These are phyloP conservation scores for Polypedilum pembai DNA, from an alignment of 1,140 invertebrate genomes.

Conservation along the genomic window DNA sequence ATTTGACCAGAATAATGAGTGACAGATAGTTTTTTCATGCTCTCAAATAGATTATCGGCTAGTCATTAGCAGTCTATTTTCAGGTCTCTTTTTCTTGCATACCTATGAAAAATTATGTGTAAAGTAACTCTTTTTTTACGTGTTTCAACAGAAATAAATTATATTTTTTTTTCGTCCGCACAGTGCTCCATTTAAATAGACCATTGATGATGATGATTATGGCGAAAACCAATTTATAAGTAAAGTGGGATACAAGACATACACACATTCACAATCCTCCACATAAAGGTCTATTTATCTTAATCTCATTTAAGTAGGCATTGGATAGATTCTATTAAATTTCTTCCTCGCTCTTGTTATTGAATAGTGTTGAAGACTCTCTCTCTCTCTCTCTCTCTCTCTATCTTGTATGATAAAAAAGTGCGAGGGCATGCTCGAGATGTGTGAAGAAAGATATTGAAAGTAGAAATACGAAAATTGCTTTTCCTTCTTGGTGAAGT, in stretches of 20 bases:
- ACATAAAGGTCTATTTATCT: conserved; percentile 24
- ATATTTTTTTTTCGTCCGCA: no score
- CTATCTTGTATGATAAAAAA: neutral
- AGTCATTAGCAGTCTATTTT: conserved; percentile 27
- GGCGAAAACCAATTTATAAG: conserved; percentile 6
- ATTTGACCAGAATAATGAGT: neutral
- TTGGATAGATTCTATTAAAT: conserved; percentile 7
- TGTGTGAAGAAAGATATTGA: neutral
- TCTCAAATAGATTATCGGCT: conserved; percentile 20
- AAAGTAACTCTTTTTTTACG: neutral
- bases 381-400: no score
- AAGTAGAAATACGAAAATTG: neutral
- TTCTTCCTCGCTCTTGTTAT: neutral
- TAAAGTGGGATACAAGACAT: neutral
- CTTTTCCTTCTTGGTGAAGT: neutral
- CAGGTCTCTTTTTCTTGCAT: neutral
- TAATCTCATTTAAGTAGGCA: conserved; percentile 20
- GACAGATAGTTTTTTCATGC: conserved; percentile 21
- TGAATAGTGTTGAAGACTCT: neutral
- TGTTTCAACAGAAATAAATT: no score
- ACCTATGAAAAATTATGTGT: neutral
- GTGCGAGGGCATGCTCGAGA: conserved; percentile 9
- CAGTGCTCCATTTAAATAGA: neutral
- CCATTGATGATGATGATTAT: neutral
- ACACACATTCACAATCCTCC: neutral